phyloP scores from a whole-genome alignment of 2,113 vertebrate genomes.

The Passer domesticus region DNA sequence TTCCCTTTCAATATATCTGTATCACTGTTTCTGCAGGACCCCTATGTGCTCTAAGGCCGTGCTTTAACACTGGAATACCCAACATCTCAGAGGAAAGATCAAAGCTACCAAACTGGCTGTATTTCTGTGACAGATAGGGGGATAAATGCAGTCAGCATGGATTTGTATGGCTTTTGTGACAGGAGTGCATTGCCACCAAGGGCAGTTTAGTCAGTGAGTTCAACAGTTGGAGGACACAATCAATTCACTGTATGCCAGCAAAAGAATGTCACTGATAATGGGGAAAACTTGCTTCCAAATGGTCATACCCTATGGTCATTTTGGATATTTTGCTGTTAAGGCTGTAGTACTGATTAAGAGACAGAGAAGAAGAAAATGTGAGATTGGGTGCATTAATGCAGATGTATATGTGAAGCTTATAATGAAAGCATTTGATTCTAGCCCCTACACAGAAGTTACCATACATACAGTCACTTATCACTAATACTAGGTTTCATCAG shows the following conservation, averaged over 20 bases:
- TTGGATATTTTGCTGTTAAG: neutral
- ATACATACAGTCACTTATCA: conserved; percentile 26
- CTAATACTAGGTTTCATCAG: conserved; percentile 49
- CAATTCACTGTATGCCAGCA: neutral
- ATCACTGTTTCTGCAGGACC: neutral
- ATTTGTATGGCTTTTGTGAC: neutral
- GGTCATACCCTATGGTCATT: neutral
- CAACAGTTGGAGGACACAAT: neutral
- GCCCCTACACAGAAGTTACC: conserved; percentile 24
- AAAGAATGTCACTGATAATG: neutral
- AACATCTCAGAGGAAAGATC: neutral
- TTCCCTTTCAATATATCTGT: neutral
- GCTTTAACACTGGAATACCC: neutral
- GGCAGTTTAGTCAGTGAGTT: neutral
- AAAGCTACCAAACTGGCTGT: neutral
- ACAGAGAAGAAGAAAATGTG: neutral
- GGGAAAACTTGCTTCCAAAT: neutral
- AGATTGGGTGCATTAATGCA: neutral
- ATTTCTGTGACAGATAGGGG: neutral
- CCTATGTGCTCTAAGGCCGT: neutral
- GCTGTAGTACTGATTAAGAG: neutral
- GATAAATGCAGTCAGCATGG: neutral
- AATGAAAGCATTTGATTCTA: neutral
- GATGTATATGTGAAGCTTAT: neutral
- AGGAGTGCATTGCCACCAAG: neutral